phyloP scores from a whole-genome alignment of 2,888 invertebrate genomes.

The Tinea trinotella region DNA sequence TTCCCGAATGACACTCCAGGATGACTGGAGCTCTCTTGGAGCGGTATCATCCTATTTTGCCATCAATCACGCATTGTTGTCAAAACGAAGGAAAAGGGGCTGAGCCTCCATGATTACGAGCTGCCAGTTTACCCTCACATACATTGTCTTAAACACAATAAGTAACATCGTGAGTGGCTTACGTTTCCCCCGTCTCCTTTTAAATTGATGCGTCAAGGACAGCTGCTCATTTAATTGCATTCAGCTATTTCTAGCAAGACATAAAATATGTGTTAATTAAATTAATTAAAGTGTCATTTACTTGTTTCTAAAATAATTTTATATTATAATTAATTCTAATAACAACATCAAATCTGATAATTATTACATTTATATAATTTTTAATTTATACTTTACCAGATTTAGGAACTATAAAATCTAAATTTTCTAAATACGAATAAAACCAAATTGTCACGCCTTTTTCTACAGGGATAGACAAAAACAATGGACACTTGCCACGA shows the following conservation, averaged over 20 bases:
- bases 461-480: too few relatives aligned
- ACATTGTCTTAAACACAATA: slow-evolving; percentile 17
- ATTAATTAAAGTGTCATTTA: too few relatives aligned
- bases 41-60: slow-evolving; percentile 13
- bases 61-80: slow-evolving; percentile 18
- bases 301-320: too few relatives aligned
- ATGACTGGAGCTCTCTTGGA: neutral
- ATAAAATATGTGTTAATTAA: too few relatives aligned
- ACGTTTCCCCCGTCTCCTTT: neutral
- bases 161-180: neutral
- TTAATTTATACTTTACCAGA: too few relatives aligned
- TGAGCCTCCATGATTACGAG: slow-evolving; percentile 11
- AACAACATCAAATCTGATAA: too few relatives aligned
- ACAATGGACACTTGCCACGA: too few relatives aligned
- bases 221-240: neutral
- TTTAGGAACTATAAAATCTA: too few relatives aligned
- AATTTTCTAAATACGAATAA: too few relatives aligned
- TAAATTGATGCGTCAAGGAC: neutral
- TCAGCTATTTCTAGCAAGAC: neutral
- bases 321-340: too few relatives aligned
- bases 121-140: slow-evolving; percentile 1
- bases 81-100: neutral
- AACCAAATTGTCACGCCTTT: too few relatives aligned
- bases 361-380: too few relatives aligned
- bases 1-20: neutral